Base-by-base conservation (phyloP, 2,113 vertebrate genomes). In the Gallinago paraguaiae region DNA sequence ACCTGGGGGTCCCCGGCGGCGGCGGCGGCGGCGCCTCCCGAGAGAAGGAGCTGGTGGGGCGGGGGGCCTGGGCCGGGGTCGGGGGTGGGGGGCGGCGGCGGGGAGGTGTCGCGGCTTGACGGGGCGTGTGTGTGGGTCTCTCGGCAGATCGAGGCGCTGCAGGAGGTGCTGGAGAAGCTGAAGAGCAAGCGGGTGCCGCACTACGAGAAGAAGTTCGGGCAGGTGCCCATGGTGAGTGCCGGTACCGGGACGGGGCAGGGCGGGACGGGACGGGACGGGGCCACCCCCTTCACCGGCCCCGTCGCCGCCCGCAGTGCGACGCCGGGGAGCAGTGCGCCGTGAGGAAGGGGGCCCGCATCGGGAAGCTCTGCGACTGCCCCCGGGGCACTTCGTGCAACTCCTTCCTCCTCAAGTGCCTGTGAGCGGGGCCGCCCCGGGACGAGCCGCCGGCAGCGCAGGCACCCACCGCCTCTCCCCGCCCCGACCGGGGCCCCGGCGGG, bases 381-480 rank as follows among this genome's bases (percentile, higher is more conserved):
- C 95, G 98, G 92, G 97, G 98, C 33, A 98, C 98, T 35, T 98
- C 98, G 77, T 98, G 98, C 95, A 98, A 98, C 64, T 98, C 98
- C 27, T 98, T 98, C 93, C 98, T 98, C 41, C 93, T 98, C 93
- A 98, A 98, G 96, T 98, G 98, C 96, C 98, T 98, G 89, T 98
- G 96, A 98, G 92, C 59, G 27, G 57, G 18, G 35, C 11, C 28
- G 25, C 8, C 19, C 45, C 75, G 30, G 11, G 75, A 60, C 35
- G 7, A 35, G 70, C 65, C 50, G 56, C 56, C 67, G 67, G 83
- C 24, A 74, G 46, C 65, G 23, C 46, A 75, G 71, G 91, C 74
- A 92, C 60, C 67, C 79, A 60, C 69, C 78, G 48, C 10, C 9
- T 22, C 48, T 69, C 31, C 48, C 31, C 19, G 57, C 46, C 63